A percentile compares a stretch with the other conserved stretches of the same genome.
Evolutionary conservation across 1,140 invertebrate genomes (phyloP).

Genomic region (Drosophila virilis): DNA sequence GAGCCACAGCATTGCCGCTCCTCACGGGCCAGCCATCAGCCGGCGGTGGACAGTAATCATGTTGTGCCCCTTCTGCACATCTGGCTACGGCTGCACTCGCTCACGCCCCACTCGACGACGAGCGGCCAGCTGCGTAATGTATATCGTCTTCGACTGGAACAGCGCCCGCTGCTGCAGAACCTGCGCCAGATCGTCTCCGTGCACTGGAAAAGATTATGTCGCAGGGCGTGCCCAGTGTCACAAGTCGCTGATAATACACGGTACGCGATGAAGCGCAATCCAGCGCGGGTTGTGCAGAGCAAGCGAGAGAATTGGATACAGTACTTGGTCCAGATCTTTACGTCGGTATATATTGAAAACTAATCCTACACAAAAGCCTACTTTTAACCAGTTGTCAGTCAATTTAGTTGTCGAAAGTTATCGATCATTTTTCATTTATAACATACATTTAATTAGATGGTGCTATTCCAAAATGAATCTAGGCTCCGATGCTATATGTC

Average conservation of each 20-base stretch:
- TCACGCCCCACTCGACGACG: not conserved
- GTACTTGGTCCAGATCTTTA: not conserved
- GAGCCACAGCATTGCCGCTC: not conserved
- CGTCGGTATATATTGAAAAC: constrained; percentile 1
- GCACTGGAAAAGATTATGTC: constrained; percentile 7
- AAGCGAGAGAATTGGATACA: not conserved
- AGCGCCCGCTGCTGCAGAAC: constrained; percentile 43
- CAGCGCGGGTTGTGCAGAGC: no score
- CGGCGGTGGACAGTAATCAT: not conserved
- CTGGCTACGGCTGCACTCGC: constrained; percentile 17
- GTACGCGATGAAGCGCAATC: not conserved
- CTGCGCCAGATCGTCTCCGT: constrained; percentile 1
- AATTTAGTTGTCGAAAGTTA: not conserved
- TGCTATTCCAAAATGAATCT: no score
- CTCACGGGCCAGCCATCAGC: no score
- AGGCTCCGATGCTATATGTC: no score
- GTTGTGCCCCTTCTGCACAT: constrained; percentile 28
- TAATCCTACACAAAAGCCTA: not conserved
- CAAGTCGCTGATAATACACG: not conserved
- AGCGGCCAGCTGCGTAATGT: not conserved
- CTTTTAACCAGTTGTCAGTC: not conserved
- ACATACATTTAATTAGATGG: no score
- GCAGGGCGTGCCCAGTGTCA: not conserved
- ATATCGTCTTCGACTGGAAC: constrained; percentile 6
- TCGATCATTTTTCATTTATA: not conserved